Percentiles rank a stretch among this genome's conserved stretches.
Evolutionary conservation across 2,113 vertebrate species (phyloP).

Genomic region (Theristicus caerulescens): DNA sequence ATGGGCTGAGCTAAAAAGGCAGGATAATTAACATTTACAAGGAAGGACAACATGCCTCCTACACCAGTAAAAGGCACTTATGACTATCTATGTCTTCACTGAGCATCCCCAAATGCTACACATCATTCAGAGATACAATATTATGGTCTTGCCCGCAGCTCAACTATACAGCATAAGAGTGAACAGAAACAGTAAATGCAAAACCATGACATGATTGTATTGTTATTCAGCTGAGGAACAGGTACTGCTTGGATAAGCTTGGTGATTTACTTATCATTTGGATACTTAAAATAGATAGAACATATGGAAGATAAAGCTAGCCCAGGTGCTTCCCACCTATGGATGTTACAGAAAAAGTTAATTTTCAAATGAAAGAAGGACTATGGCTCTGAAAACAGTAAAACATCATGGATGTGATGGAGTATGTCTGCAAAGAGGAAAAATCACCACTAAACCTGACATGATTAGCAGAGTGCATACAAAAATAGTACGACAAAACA

Average conservation of each 20-base stretch:
- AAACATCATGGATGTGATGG: neutral
- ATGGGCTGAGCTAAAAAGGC: neutral
- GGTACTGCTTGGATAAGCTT: neutral
- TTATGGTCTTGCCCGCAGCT: neutral
- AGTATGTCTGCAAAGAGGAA: neutral
- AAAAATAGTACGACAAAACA: neutral
- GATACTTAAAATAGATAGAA: neutral
- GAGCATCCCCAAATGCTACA: neutral
- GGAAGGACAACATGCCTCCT: neutral
- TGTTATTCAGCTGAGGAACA: neutral
- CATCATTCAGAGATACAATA: neutral
- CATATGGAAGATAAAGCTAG: neutral
- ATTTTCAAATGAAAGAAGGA: neutral
- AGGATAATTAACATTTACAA: neutral
- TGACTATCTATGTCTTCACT: neutral
- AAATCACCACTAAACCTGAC: neutral
- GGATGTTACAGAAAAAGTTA: neutral
- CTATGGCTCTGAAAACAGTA: neutral
- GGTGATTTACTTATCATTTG: neutral
- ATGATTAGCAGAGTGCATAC: neutral
- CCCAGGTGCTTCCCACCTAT: neutral
- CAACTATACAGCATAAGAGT: neutral
- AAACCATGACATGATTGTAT: neutral
- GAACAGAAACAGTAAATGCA: neutral
- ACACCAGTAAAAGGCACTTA: neutral